Evolutionary conservation across 2,888 invertebrate species (phyloP), one percentile per base, ranked within the genome.

Genomic region (Drosophila quinaria): DNA sequence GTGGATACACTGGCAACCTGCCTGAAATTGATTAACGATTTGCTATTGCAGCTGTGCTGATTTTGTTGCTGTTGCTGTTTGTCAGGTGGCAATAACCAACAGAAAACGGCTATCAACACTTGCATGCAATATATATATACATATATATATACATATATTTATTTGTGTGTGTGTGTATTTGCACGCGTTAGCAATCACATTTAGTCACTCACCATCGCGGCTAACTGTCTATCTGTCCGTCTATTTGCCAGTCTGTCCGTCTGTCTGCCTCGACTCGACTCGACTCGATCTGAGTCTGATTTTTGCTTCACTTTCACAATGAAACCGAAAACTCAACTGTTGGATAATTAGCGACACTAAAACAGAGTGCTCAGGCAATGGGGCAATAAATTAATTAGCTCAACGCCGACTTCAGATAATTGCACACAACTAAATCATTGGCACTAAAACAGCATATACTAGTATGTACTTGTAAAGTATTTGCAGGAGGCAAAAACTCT

Each of bases 341-440:
- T 78, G 71, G 81, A 78, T 80, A 81, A 80, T 82, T 78, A 80
- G 83, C 75, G 83, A 83, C 83, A 83, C 80, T 83, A 74, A 80
- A 83, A 64, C 74, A 60, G 63, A 67, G 59, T 68, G 66, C 61
- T 71, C 67, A 74, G 62, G 46, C 72, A 77, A 81, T 81, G 81
- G 74, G 59, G 83, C 74, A 82, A 84, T 73, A 73, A 82, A 78
- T 78, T 74, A 82, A 78, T 80, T 78, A 74, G 64, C 68, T 67
- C 70, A 76, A 59, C 76, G 65, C 60, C 68, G 35, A 69, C 76
- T 68, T 52, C 47, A 29, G 15, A 62, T 60, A 69, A 78, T 76
- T 76, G 64, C 61, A 69, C 54, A 69, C 63, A 72, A 46, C 15
- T 51, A 59, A 52, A 58, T 59, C 51, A 70, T n/a, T 47, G 51